Base-by-base conservation (phyloP, 2,888 invertebrate species). In the Epistrophe eligans region DNA sequence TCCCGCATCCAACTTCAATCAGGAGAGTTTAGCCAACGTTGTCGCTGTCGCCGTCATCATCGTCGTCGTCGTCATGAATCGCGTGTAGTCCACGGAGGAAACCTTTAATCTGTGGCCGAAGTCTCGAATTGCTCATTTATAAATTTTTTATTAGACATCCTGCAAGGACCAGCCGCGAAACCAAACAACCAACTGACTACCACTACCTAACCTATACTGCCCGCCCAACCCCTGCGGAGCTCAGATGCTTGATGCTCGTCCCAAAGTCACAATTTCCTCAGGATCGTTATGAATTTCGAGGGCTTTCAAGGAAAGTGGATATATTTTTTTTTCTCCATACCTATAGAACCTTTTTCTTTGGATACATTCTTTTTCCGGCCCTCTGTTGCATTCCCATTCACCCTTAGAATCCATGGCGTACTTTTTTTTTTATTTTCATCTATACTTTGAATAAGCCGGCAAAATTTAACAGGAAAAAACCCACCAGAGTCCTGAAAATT, bases 111-210 rank as follows among this genome's bases (percentile, higher is more conserved):
- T 89, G 89, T 82, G 88, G 84, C 88, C 84, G 71, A 84, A 88
- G 80, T 88, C 85, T 88, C 89, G 88, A 84, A 89, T 84, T 87
- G 84, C 89, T 89, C 89, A 89, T 89, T 89, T 89, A 89, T 89
- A 89, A 89, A 89, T 89, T 89, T 89, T 89, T 89, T 89, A 89
- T 89, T 89, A 89, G 89, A 89, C 87, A 89, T 89, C 89, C 89
- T 88, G 89, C 88, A 80, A 87, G 88, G 88, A 76, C 87, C 74
- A 87, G 87, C 87, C 87, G 87, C 79, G 87, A 83, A 84, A 87
- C 40, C 82, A 72, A 50, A 67, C 48, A 74, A 57, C 71, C 74
- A 76, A 58, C 79, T 70, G 40, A 73, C 84, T 57, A 15, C 60
- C 40, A 43, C 62, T 55, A 1, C 28, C 55, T 55, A 32, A 28